A percentile compares a stretch with the other conserved stretches of the same genome.
Conservation (phyloP, 2,888 invertebrate species). For the Melanostoma mellinum region DNA sequence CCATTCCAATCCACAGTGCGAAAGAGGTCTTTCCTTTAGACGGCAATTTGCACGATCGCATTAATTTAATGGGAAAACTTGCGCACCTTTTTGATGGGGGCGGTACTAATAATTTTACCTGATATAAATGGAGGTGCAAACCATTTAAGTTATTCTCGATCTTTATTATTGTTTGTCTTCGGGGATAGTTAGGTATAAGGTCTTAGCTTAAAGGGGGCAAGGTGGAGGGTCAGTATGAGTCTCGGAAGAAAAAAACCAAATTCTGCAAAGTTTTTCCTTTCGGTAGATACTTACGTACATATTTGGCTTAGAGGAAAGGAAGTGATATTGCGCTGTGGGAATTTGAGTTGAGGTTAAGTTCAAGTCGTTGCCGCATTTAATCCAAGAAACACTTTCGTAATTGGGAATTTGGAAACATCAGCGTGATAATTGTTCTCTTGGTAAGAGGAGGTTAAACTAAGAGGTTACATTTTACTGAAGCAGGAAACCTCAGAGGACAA, state of each 20-base stretch:
- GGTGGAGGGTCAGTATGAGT: background rate
- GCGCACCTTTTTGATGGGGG: slow-evolving; percentile 69
- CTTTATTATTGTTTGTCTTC: slow-evolving; percentile 67
- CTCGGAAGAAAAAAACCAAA: slow-evolving; percentile 1
- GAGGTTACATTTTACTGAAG: too few relatives aligned
- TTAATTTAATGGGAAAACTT: slow-evolving; percentile 69
- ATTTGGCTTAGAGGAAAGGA: background rate
- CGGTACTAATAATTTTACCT: slow-evolving; percentile 70
- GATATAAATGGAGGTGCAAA: slow-evolving; percentile 72
- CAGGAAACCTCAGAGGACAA: too few relatives aligned
- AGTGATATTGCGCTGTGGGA: slow-evolving; percentile 39
- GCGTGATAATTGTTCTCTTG: too few relatives aligned
- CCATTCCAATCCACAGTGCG: slow-evolving; percentile 26
- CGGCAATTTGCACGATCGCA: slow-evolving; percentile 70
- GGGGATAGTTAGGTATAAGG: slow-evolving; percentile 18
- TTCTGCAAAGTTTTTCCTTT: slow-evolving; percentile 38
- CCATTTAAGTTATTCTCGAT: slow-evolving; percentile 70
- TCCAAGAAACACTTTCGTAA: background rate
- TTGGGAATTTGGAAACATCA: too few relatives aligned
- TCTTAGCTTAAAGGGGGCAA: background rate
- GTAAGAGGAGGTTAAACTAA: too few relatives aligned
- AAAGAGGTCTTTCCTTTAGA: slow-evolving; percentile 42
- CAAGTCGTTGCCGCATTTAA: slow-evolving; percentile 54
- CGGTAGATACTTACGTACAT: background rate
- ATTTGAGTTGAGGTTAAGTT: slow-evolving; percentile 52